phyloP scores from a whole-genome alignment of 2,888 invertebrate genomes.

The Drosophila pegasa region DNA sequence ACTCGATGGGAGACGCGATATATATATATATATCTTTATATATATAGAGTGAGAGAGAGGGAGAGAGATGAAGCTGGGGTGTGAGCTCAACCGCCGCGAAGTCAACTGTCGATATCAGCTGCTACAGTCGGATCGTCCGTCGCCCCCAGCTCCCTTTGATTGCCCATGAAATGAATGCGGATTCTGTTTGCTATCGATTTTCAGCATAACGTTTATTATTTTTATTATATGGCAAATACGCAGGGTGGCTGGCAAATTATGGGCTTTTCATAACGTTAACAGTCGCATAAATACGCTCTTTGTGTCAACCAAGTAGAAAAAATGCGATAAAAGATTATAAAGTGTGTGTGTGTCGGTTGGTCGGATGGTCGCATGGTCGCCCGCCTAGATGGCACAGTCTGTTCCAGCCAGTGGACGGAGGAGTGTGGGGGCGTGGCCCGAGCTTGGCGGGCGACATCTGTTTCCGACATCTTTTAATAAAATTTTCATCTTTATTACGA shows the following conservation, averaged over 20 bases:
- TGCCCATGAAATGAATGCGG: slow-evolving; percentile 64
- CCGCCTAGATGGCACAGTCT: slow-evolving; percentile 18
- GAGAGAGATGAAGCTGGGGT: slow-evolving; percentile 32
- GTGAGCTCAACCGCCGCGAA: slow-evolving; percentile 55
- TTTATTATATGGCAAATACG: slow-evolving; percentile 71
- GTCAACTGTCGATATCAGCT: slow-evolving; percentile 78
- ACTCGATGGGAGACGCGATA: slow-evolving; percentile 63
- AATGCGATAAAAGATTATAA: slow-evolving; percentile 86
- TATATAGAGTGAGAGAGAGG: slow-evolving; percentile 23
- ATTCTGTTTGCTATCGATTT: slow-evolving; percentile 83
- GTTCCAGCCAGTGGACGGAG: slow-evolving; percentile 5
- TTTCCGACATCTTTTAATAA: slow-evolving; percentile 86
- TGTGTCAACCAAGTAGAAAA: slow-evolving; percentile 84
- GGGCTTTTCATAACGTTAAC: slow-evolving; percentile 82
- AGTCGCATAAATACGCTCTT: slow-evolving; percentile 82
- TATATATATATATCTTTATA: slow-evolving; percentile 3
- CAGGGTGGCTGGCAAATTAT: slow-evolving; percentile 79
- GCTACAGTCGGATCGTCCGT: slow-evolving; percentile 52
- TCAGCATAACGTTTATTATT: slow-evolving; percentile 77
- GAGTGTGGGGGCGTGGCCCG: slow-evolving; percentile 18
- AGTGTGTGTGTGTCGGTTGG: slow-evolving; percentile 80
- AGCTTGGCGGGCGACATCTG: slow-evolving; percentile 84
- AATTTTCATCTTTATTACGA: slow-evolving; percentile 86
- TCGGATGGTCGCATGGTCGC: slow-evolving; percentile 33
- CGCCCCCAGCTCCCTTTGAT: slow-evolving; percentile 3